Conservation (phyloP, 1,140 invertebrate species). For the Elysia chlorotica region DNA sequence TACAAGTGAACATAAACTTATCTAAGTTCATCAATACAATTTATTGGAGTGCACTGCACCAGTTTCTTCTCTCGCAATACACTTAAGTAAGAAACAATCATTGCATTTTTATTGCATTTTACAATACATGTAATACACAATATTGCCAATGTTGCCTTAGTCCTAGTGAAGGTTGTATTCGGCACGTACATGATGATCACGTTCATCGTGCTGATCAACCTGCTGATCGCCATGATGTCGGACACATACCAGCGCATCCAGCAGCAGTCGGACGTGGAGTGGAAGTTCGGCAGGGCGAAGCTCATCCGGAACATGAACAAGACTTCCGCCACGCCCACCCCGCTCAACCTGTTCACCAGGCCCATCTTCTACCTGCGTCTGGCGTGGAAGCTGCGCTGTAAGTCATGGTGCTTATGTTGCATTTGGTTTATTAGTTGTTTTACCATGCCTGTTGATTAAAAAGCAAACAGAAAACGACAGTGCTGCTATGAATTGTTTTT, state of each 20-base stretch:
- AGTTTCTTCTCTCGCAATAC: too few species aligned
- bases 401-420: too few species aligned
- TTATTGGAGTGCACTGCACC: too few species aligned
- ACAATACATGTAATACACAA: too few species aligned
- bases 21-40: too few species aligned
- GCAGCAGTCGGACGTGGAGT: constrained; percentile 99
- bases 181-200: constrained; percentile 97
- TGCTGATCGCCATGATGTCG: constrained; percentile 99
- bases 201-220: constrained; percentile 95
- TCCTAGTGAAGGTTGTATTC: constrained; percentile 74
- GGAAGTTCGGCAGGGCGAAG: constrained; percentile 99
- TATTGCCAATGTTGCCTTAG: constrained; percentile 44
- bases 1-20: too few species aligned
- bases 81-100: too few species aligned
- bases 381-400: constrained; percentile 77
- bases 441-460: too few species aligned
- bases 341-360: constrained; percentile 93
- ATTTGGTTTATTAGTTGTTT: too few species aligned
- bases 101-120: too few species aligned
- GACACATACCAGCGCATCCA: constrained; percentile 98
- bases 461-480: too few species aligned
- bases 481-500: too few species aligned
- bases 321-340: constrained; percentile 94
- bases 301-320: constrained; percentile 98
- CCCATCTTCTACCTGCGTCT: constrained; percentile 71